These are phyloP conservation scores for Onychostruthus taczanowskii DNA, from an alignment of 2,113 vertebrate species.

Conservation along the genomic window DNA sequence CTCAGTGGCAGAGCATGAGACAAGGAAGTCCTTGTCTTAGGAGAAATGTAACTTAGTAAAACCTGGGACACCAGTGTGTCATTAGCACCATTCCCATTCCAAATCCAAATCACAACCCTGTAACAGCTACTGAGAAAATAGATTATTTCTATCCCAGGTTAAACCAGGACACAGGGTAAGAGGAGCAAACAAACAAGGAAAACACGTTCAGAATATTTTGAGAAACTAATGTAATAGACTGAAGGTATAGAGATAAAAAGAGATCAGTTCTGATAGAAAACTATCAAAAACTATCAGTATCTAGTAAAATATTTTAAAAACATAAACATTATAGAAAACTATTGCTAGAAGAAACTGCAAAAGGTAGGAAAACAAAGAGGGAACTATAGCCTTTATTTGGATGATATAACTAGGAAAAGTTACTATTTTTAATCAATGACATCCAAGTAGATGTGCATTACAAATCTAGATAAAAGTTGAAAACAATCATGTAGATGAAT, in stretches of 20 bases:
- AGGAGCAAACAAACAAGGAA: neutral
- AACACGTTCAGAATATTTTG: neutral
- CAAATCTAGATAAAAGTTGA: neutral
- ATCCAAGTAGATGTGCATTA: neutral
- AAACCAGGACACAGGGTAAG: neutral
- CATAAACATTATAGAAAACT: neutral
- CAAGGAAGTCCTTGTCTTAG: neutral
- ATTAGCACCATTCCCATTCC: neutral
- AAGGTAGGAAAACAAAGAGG: neutral
- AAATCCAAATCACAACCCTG: neutral
- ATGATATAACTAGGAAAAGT: neutral
- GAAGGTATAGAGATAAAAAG: neutral
- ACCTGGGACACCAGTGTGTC: neutral
- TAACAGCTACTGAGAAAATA: neutral
- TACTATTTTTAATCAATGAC: neutral
- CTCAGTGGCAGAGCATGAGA: neutral
- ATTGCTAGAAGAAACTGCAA: rapidly evolving
- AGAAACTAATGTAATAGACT: neutral
- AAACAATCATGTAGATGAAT: neutral
- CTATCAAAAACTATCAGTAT: neutral
- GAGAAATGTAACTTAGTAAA: neutral
- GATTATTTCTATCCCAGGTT: neutral
- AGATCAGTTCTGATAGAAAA: neutral
- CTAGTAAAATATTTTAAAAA: neutral
- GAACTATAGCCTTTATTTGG: neutral